phyloP scores from a whole-genome alignment of 2,888 invertebrate genomes.

The Drosophila lacicola region DNA sequence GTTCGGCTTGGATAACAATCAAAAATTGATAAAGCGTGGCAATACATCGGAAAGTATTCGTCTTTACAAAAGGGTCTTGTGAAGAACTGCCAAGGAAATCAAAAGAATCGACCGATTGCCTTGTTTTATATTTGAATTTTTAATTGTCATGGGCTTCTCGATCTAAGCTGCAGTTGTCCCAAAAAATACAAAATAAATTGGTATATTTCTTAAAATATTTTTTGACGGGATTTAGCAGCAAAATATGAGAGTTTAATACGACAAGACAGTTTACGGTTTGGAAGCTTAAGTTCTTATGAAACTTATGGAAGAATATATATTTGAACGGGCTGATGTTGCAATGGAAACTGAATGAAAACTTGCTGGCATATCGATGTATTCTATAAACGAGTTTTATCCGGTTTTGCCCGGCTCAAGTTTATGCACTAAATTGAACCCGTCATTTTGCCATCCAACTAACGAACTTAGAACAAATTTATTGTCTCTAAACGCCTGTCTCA shows the following conservation, averaged over 20 bases:
- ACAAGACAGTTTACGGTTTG: conserved; percentile 61
- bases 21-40: not conserved
- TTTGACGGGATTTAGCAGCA: not conserved
- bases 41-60: not conserved
- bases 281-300: conserved; percentile 52
- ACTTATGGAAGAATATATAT: no score
- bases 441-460: no score
- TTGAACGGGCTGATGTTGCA: no score
- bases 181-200: not conserved
- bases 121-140: conserved; percentile 14
- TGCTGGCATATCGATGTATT: no score
- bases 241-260: conserved; percentile 34
- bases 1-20: conserved; percentile 5
- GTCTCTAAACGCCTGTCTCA: no score
- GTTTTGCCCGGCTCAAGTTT: not conserved
- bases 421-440: not conserved
- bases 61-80: not conserved
- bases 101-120: not conserved
- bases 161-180: conserved; percentile 41
- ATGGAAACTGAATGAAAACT: no score
- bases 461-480: no score
- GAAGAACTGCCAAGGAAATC: not conserved
- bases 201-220: conserved; percentile 2
- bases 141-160: conserved; percentile 21
- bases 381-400: not conserved